phyloP scores from a whole-genome alignment of 2,797 vertebrate genomes.

The Phrynocephalus vlangalii region DNA sequence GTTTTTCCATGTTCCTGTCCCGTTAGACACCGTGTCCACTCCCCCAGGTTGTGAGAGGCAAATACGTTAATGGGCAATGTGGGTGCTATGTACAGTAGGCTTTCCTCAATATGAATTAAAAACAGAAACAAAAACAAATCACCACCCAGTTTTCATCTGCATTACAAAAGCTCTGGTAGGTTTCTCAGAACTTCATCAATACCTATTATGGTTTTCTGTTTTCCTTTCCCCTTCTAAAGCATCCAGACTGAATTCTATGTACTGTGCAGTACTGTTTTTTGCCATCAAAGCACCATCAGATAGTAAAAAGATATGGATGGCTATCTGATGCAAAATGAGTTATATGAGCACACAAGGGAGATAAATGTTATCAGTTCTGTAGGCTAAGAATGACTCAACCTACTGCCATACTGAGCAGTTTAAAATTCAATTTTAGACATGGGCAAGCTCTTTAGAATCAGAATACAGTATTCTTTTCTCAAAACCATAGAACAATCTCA shows the following conservation, averaged over 20 bases:
- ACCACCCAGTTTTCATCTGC: neutral
- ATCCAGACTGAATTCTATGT: neutral
- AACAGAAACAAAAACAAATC: neutral
- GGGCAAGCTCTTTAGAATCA: constrained; percentile 5
- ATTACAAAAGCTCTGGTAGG: neutral
- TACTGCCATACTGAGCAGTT: constrained; percentile 2
- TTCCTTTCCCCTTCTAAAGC: neutral
- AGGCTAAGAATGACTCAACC: neutral
- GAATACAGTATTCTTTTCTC: constrained; percentile 6
- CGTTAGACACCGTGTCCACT: neutral
- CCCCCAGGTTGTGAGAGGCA: neutral
- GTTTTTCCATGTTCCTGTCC: neutral
- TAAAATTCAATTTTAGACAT: constrained; percentile 37
- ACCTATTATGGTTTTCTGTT: neutral
- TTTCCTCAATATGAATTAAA: neutral
- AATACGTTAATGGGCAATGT: neutral
- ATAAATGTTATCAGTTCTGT: neutral
- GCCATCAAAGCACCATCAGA: neutral
- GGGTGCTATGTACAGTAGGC: neutral
- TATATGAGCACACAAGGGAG: neutral
- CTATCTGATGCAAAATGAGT: neutral
- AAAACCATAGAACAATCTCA: constrained; percentile 7
- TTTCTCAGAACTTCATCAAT: constrained; percentile 2
- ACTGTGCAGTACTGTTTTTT: neutral
- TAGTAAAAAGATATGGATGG: neutral